A percentile compares a stretch with the other conserved stretches of the same genome.
These are phyloP conservation scores for Falco rusticolus DNA, from an alignment of 2,797 vertebrate genomes.

Conservation along the genomic window DNA sequence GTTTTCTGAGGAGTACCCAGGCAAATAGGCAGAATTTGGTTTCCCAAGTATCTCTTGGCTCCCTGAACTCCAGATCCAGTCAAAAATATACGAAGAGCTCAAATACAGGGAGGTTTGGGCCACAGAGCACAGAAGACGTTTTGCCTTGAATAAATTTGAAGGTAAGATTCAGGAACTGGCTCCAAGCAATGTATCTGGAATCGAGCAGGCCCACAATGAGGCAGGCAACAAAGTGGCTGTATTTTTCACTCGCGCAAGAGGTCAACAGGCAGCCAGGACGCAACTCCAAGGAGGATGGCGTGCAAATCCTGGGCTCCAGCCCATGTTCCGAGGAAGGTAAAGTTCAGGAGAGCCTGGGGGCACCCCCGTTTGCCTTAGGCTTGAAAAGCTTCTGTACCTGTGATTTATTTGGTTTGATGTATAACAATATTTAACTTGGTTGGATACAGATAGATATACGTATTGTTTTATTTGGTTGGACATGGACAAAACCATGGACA, in stretches of 20 bases:
- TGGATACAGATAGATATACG: neutral
- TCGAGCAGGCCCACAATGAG: neutral
- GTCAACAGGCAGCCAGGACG: neutral
- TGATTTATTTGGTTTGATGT: neutral
- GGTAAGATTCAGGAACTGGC: neutral
- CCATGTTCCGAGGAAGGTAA: neutral
- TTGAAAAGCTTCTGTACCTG: neutral
- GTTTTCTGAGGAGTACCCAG: neutral
- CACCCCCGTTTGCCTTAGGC: neutral
- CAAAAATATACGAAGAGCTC: neutral
- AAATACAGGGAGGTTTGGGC: neutral
- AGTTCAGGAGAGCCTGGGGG: neutral
- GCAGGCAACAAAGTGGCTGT: neutral
- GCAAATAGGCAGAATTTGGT: neutral
- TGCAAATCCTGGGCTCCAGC: neutral
- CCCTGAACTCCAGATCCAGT: neutral
- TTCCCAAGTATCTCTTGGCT: neutral
- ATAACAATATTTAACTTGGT: neutral
- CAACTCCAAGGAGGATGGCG: neutral
- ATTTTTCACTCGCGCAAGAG: neutral
- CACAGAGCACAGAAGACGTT: neutral
- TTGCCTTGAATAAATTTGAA: neutral
- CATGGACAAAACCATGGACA: neutral
- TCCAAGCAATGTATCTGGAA: neutral
- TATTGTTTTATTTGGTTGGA: neutral